phyloP scores from a whole-genome alignment of 2,113 vertebrate genomes.

The Chelonoidis abingdonii region DNA sequence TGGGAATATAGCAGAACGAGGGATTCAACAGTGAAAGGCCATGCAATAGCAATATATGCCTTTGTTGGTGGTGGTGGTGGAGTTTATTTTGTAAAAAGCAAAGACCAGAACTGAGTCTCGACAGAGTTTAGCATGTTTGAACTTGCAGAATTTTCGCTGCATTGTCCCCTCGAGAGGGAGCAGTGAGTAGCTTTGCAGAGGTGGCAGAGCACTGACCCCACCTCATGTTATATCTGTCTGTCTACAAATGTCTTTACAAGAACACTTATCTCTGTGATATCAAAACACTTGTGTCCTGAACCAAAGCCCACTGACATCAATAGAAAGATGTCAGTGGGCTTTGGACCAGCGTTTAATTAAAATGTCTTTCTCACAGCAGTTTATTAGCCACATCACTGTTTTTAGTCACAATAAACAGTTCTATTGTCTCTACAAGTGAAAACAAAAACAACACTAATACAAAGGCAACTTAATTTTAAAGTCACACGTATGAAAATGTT shows the following conservation, averaged over 20 bases:
- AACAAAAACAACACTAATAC: neutral
- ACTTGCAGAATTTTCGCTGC: neutral
- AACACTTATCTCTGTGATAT: neutral
- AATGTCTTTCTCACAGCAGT: neutral
- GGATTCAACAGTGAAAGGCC: neutral
- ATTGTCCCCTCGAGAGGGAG: neutral
- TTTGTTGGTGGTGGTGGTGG: neutral
- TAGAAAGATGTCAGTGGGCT: neutral
- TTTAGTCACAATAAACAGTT: neutral
- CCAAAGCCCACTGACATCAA: neutral
- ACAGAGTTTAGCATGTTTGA: neutral
- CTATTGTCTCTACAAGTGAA: neutral
- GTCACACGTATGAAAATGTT: neutral
- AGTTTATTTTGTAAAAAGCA: neutral
- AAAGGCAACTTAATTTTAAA: neutral
- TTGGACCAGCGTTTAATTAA: neutral
- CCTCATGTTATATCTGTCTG: neutral
- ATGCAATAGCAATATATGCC: neutral
- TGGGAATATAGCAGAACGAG: neutral
- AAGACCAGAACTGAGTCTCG: neutral
- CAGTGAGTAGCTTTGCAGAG: neutral
- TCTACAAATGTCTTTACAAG: neutral
- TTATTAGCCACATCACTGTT: neutral
- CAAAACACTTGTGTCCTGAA: neutral
- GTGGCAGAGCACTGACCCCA: neutral